phyloP scores from a whole-genome alignment of 1,140 invertebrate species.

The Bombus pyrosoma region DNA sequence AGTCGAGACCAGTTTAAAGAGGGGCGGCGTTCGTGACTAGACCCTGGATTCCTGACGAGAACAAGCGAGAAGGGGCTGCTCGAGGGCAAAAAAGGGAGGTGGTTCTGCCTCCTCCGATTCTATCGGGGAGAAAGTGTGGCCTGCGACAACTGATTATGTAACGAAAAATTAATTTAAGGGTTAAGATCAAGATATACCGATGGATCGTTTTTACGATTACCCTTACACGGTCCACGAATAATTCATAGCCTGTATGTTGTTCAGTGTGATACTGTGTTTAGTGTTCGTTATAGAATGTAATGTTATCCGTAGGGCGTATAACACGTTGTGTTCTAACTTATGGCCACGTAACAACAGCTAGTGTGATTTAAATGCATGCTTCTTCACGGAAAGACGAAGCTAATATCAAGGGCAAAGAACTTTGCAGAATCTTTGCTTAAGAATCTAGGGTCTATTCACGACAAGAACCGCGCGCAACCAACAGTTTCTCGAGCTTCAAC shows the following conservation, averaged over 20 bases:
- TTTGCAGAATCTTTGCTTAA: background rate
- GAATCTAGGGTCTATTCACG: slow-evolving; percentile 20
- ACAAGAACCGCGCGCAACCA: no score
- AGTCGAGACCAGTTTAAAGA: background rate
- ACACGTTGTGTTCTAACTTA: background rate
- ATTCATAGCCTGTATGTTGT: background rate
- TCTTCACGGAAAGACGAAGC: background rate
- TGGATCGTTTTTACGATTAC: no score
- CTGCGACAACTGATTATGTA: background rate
- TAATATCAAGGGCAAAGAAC: no score
- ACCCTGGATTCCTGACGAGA: background rate
- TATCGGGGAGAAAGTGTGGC: background rate
- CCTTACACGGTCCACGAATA: background rate
- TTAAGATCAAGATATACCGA: background rate
- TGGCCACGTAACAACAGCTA: background rate
- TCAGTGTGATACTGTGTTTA: background rate
- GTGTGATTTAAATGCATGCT: background rate
- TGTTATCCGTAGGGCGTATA: background rate
- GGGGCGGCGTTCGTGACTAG: background rate
- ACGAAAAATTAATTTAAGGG: background rate
- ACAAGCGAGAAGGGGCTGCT: background rate
- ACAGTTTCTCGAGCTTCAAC: background rate
- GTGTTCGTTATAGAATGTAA: background rate
- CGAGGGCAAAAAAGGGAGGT: background rate
- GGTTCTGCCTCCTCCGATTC: background rate